A percentile compares a stretch with the other conserved stretches of the same genome.
These are phyloP conservation scores for Perithous albicinctus DNA, from an alignment of 2,888 invertebrate species.

Conservation along the genomic window DNA sequence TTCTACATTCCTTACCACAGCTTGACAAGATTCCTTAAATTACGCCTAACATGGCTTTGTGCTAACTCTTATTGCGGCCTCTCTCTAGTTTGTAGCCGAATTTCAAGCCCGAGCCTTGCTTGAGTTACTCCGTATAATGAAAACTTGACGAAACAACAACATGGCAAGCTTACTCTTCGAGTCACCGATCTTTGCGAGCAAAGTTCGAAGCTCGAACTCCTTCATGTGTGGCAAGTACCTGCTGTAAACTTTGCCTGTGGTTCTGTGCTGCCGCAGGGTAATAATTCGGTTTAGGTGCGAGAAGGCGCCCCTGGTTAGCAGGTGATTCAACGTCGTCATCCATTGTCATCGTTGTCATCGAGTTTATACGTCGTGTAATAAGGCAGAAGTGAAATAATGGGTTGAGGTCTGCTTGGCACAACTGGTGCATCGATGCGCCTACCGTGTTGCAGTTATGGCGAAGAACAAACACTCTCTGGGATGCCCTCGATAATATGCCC, in stretches of 20 bases:
- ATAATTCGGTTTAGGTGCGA: conserved; percentile 53
- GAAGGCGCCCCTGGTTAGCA: conserved; percentile 32
- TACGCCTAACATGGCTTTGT: neutral
- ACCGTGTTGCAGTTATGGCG: neutral
- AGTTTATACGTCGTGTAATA: conserved; percentile 61
- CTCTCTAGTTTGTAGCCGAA: neutral
- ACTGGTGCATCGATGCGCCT: conserved; percentile 30
- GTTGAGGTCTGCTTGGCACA: neutral
- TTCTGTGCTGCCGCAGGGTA: conserved; percentile 52
- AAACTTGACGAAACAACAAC: conserved; percentile 34
- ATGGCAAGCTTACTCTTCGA: conserved; percentile 18
- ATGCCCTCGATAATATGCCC: conserved; percentile 32
- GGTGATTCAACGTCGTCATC: conserved; percentile 64
- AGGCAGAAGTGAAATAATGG: conserved; percentile 19
- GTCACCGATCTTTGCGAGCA: conserved; percentile 32
- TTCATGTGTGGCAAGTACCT: conserved; percentile 6
- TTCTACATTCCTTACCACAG: neutral
- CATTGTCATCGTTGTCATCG: conserved; percentile 67
- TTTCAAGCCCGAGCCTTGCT: conserved; percentile 1
- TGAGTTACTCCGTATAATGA: conserved; percentile 28
- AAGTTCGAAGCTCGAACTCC: conserved; percentile 11
- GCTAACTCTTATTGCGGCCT: neutral
- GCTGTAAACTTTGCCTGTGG: conserved; percentile 55
- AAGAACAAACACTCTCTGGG: neutral
- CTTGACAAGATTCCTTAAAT: neutral